These are phyloP conservation scores for Pangasius macronema DNA, from an alignment of 2,797 vertebrate species.

Conservation along the genomic window DNA sequence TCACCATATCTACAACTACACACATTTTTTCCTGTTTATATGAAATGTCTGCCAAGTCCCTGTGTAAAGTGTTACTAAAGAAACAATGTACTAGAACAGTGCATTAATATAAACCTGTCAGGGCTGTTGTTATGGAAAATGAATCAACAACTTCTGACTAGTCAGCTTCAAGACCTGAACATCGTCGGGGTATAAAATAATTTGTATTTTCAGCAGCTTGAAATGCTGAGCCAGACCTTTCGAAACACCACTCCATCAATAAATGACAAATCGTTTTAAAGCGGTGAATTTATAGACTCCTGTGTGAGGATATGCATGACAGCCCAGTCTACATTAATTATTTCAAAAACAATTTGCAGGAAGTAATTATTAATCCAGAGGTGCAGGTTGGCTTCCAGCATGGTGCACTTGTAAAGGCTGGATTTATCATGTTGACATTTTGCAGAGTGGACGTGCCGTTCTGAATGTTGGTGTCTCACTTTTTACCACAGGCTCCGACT, in stretches of 20 bases:
- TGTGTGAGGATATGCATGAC: slow-evolving; percentile 66
- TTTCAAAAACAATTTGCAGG: slow-evolving; percentile 80
- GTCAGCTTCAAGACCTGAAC: background rate
- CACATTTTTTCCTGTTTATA: background rate
- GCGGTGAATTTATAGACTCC: slow-evolving; percentile 76
- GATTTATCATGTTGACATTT: slow-evolving; percentile 83
- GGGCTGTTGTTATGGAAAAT: background rate
- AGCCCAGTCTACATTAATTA: slow-evolving; percentile 73
- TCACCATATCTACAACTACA: background rate
- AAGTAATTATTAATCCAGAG: slow-evolving; percentile 79
- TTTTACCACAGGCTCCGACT: background rate
- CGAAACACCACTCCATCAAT: slow-evolving; percentile 63
- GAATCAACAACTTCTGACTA: background rate
- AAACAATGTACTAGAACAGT: background rate
- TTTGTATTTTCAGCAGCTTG: background rate
- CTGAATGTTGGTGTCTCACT: background rate
- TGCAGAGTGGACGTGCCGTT: slow-evolving; percentile 65
- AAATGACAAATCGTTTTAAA: slow-evolving; percentile 70
- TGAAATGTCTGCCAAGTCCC: background rate
- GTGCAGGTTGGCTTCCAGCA: slow-evolving; percentile 68
- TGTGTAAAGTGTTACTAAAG: background rate
- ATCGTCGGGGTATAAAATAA: background rate
- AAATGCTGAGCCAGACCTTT: slow-evolving; percentile 26
- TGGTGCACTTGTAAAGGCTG: slow-evolving; percentile 78
- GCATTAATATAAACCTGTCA: background rate